Percentiles rank a stretch among this genome's conserved stretches.
Conservation (phyloP, 2,797 vertebrate genomes). For the Ficedula albicollis region DNA sequence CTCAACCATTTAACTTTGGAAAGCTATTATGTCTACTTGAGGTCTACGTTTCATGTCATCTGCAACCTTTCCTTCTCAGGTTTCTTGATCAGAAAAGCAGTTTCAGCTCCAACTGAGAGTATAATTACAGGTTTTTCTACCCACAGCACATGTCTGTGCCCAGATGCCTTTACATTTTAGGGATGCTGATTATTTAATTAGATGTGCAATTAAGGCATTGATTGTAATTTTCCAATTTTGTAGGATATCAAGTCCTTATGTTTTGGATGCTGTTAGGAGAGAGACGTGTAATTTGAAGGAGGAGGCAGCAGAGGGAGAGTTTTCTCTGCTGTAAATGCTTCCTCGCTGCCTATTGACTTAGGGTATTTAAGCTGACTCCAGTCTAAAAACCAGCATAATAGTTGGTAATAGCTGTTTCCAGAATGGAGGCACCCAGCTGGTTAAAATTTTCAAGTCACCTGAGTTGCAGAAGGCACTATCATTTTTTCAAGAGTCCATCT, state of each 20-base stretch:
- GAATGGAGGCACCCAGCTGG: not conserved
- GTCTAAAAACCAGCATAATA: slow-evolving; percentile 7
- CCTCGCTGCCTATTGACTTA: slow-evolving; percentile 24
- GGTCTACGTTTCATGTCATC: not conserved
- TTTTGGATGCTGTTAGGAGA: slow-evolving; percentile 22
- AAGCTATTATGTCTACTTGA: not conserved
- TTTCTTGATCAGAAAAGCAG: slow-evolving; percentile 23
- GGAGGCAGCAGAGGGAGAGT: slow-evolving; percentile 71
- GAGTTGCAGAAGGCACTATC: not conserved
- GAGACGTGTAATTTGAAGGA: slow-evolving; percentile 66
- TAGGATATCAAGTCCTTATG: slow-evolving; percentile 9
- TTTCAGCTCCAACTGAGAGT: slow-evolving; percentile 36
- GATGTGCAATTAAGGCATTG: slow-evolving; percentile 55
- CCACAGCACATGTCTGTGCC: slow-evolving; percentile 26
- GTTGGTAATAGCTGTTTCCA: not conserved
- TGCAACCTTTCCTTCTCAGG: not conserved
- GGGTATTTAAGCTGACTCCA: not conserved
- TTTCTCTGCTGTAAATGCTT: slow-evolving; percentile 62
- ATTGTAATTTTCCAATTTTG: slow-evolving; percentile 63
- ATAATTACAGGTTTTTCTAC: slow-evolving; percentile 53
- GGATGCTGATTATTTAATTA: slow-evolving; percentile 70
- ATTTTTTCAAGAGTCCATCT: not conserved
- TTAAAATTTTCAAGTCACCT: not conserved
- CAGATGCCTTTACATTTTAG: slow-evolving; percentile 56
- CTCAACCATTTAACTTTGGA: not conserved